These are phyloP conservation scores for Merluccius polli DNA, from an alignment of 2,797 vertebrate species.

Conservation along the genomic window DNA sequence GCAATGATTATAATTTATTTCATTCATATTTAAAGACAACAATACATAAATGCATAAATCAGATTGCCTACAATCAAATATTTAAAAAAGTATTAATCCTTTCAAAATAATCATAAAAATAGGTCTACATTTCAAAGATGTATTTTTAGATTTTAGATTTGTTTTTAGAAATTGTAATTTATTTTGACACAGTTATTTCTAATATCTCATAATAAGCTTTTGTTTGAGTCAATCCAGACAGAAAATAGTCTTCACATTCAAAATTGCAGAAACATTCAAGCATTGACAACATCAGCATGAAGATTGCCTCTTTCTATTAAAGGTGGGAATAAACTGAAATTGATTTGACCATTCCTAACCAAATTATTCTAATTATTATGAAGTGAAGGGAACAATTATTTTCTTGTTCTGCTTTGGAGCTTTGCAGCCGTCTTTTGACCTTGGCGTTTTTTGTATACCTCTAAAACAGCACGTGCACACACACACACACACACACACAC, in stretches of 20 bases:
- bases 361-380: too few relatives aligned
- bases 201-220: neutral
- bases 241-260: neutral
- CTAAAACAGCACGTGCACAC: conserved; percentile 58
- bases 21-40: neutral
- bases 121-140: too few relatives aligned
- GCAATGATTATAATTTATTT: neutral
- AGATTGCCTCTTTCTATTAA: neutral
- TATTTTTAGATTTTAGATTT: neutral
- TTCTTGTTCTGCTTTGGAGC: too few relatives aligned
- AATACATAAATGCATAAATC: neutral
- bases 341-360: too few relatives aligned
- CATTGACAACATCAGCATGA: neutral
- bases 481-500: neutral
- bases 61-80: neutral
- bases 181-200: neutral
- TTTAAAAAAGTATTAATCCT: neutral
- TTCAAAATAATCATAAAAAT: too few relatives aligned
- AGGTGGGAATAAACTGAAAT: too few relatives aligned
- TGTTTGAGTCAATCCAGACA: neutral
- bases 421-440: conserved; percentile 62
- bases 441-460: conserved; percentile 29
- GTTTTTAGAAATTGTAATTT: neutral
- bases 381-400: too few relatives aligned
- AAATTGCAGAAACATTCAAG: neutral